A percentile compares a stretch with the other conserved stretches of the same genome.
These are phyloP conservation scores for Dermolepida albohirtum DNA, from an alignment of 2,888 invertebrate species.

Conservation along the genomic window DNA sequence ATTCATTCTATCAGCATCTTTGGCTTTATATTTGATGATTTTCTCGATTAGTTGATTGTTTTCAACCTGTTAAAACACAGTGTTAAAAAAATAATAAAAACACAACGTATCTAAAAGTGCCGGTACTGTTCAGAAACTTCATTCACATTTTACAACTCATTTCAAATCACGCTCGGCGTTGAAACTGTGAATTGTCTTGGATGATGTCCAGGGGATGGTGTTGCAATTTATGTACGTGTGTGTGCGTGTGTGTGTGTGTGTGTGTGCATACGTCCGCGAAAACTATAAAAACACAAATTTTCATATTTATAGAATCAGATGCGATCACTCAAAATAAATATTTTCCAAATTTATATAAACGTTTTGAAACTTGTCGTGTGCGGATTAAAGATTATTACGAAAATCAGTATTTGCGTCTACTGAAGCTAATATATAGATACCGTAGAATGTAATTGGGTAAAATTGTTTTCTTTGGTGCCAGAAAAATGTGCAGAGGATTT, in stretches of 20 bases:
- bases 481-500: too few relatives aligned
- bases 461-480: too few relatives aligned
- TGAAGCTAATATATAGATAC: too few relatives aligned
- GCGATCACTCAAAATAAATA: conserved; percentile 6
- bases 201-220: conserved; percentile 24
- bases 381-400: too few relatives aligned
- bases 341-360: not conserved
- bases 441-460: too few relatives aligned
- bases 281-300: conserved; percentile 21
- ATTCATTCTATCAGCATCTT: conserved; percentile 96
- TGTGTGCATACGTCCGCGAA: too few relatives aligned
- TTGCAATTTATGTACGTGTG: conserved; percentile 16
- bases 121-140: conserved; percentile 6
- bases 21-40: conserved; percentile 90
- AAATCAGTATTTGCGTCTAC: too few relatives aligned
- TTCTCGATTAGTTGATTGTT: conserved; percentile 86
- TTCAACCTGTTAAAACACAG: conserved; percentile 75
- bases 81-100: not conserved
- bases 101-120: not conserved
- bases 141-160: conserved; percentile 11
- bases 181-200: conserved; percentile 21
- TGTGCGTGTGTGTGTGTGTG: not conserved
- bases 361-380: too few relatives aligned
- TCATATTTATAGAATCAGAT: conserved; percentile 28
- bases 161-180: too few relatives aligned